Evolutionary conservation across 2,888 invertebrate species (phyloP).

Genomic region (Luffia ferchaultella): DNA sequence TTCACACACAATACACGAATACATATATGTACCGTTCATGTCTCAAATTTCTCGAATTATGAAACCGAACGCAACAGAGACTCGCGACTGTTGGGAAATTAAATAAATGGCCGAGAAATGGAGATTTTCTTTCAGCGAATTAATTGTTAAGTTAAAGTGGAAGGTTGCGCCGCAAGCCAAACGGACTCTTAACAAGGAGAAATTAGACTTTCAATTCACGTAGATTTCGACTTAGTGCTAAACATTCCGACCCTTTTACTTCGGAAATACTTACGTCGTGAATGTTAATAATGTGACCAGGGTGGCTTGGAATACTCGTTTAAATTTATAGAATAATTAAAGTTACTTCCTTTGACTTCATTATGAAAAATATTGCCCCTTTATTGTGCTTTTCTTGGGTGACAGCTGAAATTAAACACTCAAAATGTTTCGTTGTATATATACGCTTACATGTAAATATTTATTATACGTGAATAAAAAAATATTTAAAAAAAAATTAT

Average conservation of each 20-base stretch:
- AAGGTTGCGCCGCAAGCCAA: constrained; percentile 28
- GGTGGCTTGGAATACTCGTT: constrained; percentile 24
- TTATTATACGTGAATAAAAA: too few species aligned
- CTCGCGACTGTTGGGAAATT: background rate
- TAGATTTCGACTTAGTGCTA: constrained; percentile 48
- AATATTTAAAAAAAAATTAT: too few species aligned
- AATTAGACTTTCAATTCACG: constrained; percentile 47
- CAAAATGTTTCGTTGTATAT: too few species aligned
- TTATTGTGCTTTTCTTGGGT: background rate
- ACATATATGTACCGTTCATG: too few species aligned
- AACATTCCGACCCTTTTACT: constrained; percentile 57
- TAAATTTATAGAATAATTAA: constrained; percentile 59
- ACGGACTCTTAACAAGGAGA: constrained; percentile 40
- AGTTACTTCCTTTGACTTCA: constrained; percentile 44
- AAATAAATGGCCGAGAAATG: background rate
- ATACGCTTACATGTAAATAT: too few species aligned
- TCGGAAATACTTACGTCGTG: constrained; percentile 46
- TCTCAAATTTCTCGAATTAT: background rate
- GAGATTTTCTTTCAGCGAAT: constrained; percentile 52
- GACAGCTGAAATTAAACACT: background rate
- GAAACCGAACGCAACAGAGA: background rate
- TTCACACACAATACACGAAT: too few species aligned
- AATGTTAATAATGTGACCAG: constrained; percentile 55
- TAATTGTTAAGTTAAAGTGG: constrained; percentile 32
- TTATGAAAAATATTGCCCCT: constrained; percentile 22